Evolutionary conservation across 2,113 vertebrate species (phyloP).

Genomic region (Entelurus aequoreus): DNA sequence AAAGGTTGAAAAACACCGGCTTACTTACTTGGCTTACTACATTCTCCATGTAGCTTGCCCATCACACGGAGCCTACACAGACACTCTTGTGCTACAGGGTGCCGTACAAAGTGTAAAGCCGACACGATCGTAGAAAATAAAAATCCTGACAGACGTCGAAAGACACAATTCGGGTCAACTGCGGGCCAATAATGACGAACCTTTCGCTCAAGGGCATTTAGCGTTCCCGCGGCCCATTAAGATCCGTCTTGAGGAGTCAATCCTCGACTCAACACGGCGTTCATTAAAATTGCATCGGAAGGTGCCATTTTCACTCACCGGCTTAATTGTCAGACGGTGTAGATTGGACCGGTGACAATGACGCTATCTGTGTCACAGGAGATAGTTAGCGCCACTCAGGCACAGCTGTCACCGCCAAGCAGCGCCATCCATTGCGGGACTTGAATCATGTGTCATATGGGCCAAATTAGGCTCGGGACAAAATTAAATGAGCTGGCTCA

Average conservation of each 20-base stretch:
- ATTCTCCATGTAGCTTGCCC: too few species aligned
- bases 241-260: conserved; percentile 38
- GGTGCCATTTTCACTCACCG: conserved; percentile 68
- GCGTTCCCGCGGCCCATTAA: conserved; percentile 48
- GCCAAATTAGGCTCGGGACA: conserved; percentile 65
- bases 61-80: too few species aligned
- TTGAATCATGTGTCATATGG: conserved; percentile 50
- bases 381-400: conserved; percentile 44
- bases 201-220: conserved; percentile 49
- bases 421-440: conserved; percentile 49
- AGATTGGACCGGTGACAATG: conserved; percentile 65
- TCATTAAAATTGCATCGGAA: conserved; percentile 71
- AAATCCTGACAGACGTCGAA: conserved; percentile 29
- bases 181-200: conserved; percentile 32
- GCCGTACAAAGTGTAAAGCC: not conserved
- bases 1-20: too few species aligned
- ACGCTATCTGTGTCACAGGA: conserved; percentile 61
- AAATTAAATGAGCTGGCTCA: conserved; percentile 58
- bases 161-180: conserved; percentile 25
- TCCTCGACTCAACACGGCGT: conserved; percentile 48
- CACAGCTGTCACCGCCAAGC: conserved; percentile 21
- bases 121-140: not conserved
- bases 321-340: conserved; percentile 70
- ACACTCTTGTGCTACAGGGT: too few species aligned
- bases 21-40: too few species aligned